Conservation (phyloP, 1,140 invertebrate species). For the Zaprionus inermis region DNA sequence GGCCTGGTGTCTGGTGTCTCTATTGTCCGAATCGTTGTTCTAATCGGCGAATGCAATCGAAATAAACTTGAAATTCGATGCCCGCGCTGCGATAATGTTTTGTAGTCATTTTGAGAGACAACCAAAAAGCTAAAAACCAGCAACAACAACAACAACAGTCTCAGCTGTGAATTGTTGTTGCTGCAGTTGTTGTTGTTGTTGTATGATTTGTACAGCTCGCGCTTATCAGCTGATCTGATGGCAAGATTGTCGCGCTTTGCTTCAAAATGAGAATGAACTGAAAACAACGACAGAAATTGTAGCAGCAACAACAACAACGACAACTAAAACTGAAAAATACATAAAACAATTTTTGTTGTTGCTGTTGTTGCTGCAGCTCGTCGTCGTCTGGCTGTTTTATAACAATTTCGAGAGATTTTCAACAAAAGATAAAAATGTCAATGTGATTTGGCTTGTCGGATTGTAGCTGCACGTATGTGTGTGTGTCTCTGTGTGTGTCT, state of each 20-base stretch:
- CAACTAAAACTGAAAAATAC: slow-evolving; percentile 42
- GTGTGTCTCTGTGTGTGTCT: not conserved
- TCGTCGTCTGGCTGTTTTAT: slow-evolving; percentile 67
- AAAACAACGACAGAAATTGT: slow-evolving; percentile 70
- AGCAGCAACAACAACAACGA: slow-evolving; percentile 47
- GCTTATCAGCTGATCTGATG: slow-evolving; percentile 81
- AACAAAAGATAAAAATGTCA: slow-evolving; percentile 79
- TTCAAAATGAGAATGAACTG: slow-evolving; percentile 75
- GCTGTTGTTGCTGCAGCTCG: slow-evolving; percentile 47
- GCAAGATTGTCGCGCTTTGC: slow-evolving; percentile 82
- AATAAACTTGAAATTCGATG: slow-evolving; percentile 72
- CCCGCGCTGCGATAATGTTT: slow-evolving; percentile 67
- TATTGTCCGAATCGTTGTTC: slow-evolving; percentile 32
- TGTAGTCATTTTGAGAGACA: slow-evolving; percentile 74
- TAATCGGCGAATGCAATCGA: slow-evolving; percentile 68
- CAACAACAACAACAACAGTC: slow-evolving; percentile 39
- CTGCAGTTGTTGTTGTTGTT: slow-evolving; percentile 52
- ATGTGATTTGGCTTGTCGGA: slow-evolving; percentile 79
- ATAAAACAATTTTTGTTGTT: slow-evolving; percentile 55
- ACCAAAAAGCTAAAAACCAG: slow-evolving; percentile 38
- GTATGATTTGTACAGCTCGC: slow-evolving; percentile 77
- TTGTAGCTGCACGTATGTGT: slow-evolving; percentile 39
- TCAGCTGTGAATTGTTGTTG: slow-evolving; percentile 25
- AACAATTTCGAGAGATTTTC: slow-evolving; percentile 80
- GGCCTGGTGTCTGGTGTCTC: not conserved